Evolutionary conservation across 2,113 vertebrate species (phyloP), one percentile per base, ranked within the genome.

Genomic region (Vulpes lagopus): DNA sequence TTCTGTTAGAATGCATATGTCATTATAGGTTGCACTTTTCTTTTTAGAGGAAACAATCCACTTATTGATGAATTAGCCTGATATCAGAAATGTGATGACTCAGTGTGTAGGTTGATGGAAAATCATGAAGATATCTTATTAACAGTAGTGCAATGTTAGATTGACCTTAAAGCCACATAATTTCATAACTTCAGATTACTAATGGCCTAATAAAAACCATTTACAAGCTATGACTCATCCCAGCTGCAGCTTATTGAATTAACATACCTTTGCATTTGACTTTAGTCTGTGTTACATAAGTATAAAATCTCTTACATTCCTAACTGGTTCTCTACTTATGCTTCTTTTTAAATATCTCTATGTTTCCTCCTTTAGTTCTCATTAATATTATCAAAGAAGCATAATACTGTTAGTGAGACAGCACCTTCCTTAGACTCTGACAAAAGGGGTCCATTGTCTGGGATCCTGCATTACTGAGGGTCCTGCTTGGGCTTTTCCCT

Each of bases 211-310:
- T 92, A 91, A 96, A 35, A 82, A 96, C 73, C 8, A 10, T 86
- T 92, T 92, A 87, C 35, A 98, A 94, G 8, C 32, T 97, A 51
- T 84, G 53, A 97, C 73, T 97, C 74, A 86, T 95, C 11, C 32
- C 27, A 97, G 9, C 38, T 93, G 23, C 30, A 97, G 30, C 55
- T 49, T 88, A 19, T 6, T 51, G 60, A n/a, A 22, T 89, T 95
- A 87, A 83, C 43, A 92, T 94, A 97, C 59, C 92, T 71, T 20
- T 12, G 55, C 88, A 32, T 81, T 95, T 62, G 49, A 38, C 20
- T 98, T 93, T 51, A 96, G 86, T 96, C 92, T 93, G 51, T 32
- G 85, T 78, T 87, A 74, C 55, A n/a, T 62, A 38, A 94, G 30
- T 83, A 20, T 88, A 92, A 27, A 94, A 17, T 82, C 57, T 95